Evolutionary conservation across 2,888 invertebrate species (phyloP), one percentile per base, ranked within the genome.

Genomic region (Steinernema scapterisci): DNA sequence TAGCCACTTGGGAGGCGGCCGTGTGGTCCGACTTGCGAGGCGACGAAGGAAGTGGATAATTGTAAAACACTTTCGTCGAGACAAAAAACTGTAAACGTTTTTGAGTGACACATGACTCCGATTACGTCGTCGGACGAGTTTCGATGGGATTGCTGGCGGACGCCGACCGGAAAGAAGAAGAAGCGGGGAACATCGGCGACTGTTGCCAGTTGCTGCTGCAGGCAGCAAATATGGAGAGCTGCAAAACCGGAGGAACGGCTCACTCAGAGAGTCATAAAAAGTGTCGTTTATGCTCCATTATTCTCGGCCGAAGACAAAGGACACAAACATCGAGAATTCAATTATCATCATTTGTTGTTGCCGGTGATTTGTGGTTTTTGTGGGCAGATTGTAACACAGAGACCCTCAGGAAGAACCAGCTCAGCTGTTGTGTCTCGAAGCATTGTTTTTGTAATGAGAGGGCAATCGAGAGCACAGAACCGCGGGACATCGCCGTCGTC

Each of bases 101-200:
- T 63, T 63, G 27, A 31, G 38, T 16, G 63, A 63, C 63, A 63
- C 31, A 63, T 63, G 63, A 63, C 63, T 27, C 25, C 27, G 27
- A 16, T 31, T 63, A 16, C 63, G 54, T 16, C 63, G 63, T 63
- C 3, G 9, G 19, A 19, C 23, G 25, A 13, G 63, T 5, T 63
- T 52, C 38, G 38, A 38, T 38, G n/a, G n/a, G n/a, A n/a, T 38
- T 38, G 38, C 38, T 38, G 5, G n/a, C 52, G 52, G 52, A n/a
- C n/a, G n/a, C n/a, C n/a, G n/a, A n/a, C n/a, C n/a, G n/a, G n/a
- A n/a, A n/a, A n/a, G 23, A 23, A 21, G 52, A 52, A 21, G 63
- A 63, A 31, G 48, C n/a, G 19, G 48, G 13, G 19, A 48, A 48
- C 48, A 27, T 13, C 31, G n/a, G n/a, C n/a, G 31, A 31, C 21